These are phyloP conservation scores for Perizoma flavofasciatum DNA, from an alignment of 2,888 invertebrate species.

Conservation along the genomic window DNA sequence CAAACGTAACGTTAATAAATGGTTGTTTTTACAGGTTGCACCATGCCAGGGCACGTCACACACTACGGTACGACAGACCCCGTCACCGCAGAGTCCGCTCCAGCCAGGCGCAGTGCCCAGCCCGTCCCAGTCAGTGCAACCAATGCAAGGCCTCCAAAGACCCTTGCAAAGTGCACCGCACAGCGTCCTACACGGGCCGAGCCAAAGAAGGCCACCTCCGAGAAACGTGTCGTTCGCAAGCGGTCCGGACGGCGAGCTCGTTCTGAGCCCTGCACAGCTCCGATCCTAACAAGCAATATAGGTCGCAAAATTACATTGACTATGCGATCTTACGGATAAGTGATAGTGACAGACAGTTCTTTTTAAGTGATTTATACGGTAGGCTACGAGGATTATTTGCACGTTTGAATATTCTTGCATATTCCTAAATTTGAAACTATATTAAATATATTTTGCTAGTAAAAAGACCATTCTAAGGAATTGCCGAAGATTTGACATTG, in stretches of 20 bases:
- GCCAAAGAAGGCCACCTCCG: constrained; percentile 61
- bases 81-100: constrained; percentile 50
- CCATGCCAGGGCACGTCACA: constrained; percentile 45
- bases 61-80: constrained; percentile 46
- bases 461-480: constrained; percentile 45
- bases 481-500: constrained; percentile 40
- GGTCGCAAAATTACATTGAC: constrained; percentile 64
- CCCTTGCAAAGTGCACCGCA: constrained; percentile 41
- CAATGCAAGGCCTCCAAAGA: constrained; percentile 41
- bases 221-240: constrained; percentile 82
- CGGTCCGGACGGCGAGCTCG: constrained; percentile 82
- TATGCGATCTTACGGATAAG: constrained; percentile 56
- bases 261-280: constrained; percentile 86
- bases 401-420: constrained; percentile 74
- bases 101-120: constrained; percentile 44
- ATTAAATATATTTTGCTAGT: constrained; percentile 62
- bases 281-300: constrained; percentile 81
- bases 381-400: constrained; percentile 71
- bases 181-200: constrained; percentile 32
- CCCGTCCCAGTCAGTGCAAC: constrained; percentile 31
- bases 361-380: constrained; percentile 63
- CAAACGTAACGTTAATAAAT: too few relatives aligned
- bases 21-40: constrained; percentile 35
- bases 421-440: constrained; percentile 59
- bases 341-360: constrained; percentile 62